These are phyloP conservation scores for Onychomys torridus DNA, from an alignment of 2,797 vertebrate species.

Conservation along the genomic window DNA sequence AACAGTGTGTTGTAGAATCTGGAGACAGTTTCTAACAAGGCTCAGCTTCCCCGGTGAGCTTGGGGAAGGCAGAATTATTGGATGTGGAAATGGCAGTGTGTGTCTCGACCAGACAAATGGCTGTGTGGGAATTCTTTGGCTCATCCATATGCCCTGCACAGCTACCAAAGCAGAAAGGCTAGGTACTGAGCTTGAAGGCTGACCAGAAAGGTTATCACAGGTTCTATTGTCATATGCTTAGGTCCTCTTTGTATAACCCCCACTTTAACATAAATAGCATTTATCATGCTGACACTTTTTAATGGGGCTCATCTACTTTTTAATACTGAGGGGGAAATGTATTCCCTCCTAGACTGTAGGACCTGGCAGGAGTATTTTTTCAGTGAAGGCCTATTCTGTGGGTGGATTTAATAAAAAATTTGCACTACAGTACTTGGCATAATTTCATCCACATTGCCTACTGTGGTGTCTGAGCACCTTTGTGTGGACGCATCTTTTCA, in stretches of 20 bases:
- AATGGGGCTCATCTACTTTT: conserved; percentile 6
- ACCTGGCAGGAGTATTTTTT: conserved; percentile 5
- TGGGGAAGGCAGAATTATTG: background rate
- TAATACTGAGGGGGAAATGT: background rate
- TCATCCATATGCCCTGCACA: background rate
- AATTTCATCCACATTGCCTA: conserved; percentile 4
- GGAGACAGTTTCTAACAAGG: background rate
- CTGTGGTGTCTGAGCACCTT: conserved; percentile 16
- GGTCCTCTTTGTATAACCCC: background rate
- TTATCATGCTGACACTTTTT: background rate
- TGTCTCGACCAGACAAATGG: background rate
- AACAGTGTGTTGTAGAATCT: background rate
- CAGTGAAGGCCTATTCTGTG: conserved; percentile 51
- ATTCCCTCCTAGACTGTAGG: background rate
- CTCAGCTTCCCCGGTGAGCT: background rate
- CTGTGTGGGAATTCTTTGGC: background rate
- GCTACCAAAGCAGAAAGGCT: background rate
- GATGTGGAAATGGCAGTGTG: background rate
- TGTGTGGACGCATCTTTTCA: conserved; percentile 24
- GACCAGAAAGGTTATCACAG: background rate
- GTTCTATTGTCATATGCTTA: background rate
- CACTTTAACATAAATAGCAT: background rate
- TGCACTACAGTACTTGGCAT: conserved; percentile 20
- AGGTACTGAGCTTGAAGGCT: background rate
- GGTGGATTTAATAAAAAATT: conserved; percentile 58